Evolutionary conservation across 2,797 vertebrate genomes (phyloP).

Genomic region (Bovichtus diacanthus): DNA sequence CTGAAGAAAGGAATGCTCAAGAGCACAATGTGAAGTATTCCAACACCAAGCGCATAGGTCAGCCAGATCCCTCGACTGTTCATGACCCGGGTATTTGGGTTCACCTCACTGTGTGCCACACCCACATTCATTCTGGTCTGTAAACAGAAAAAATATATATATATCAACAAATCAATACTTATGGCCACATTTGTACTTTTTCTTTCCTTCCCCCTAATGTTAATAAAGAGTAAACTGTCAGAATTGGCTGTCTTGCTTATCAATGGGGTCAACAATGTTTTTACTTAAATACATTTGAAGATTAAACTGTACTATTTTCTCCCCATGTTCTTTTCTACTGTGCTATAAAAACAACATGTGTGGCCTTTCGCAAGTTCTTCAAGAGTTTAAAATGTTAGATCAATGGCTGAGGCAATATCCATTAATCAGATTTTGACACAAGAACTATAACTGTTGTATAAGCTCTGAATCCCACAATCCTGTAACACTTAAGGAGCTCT

Average conservation of each 20-base stretch:
- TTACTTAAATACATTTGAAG: background rate
- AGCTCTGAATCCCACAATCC: background rate
- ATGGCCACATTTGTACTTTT: background rate
- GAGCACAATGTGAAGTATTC: slow-evolving; percentile 95
- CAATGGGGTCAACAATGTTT: background rate
- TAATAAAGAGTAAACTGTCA: background rate
- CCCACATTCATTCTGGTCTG: slow-evolving; percentile 95
- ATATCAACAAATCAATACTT: background rate
- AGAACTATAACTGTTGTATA: background rate
- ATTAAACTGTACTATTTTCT: background rate
- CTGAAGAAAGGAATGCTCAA: slow-evolving; percentile 98
- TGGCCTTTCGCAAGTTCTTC: background rate
- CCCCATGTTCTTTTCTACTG: background rate
- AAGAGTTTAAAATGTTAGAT: background rate
- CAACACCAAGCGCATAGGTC: slow-evolving; percentile 94
- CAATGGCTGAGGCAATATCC: background rate
- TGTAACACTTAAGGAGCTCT: background rate
- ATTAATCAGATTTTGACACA: background rate
- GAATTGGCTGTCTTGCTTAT: background rate
- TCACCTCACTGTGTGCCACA: slow-evolving; percentile 98
- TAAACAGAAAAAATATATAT: slow-evolving; percentile 15
- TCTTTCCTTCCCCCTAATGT: background rate
- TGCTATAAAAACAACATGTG: background rate
- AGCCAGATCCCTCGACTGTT: slow-evolving; percentile 98
- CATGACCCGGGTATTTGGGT: slow-evolving; percentile 98